These are phyloP conservation scores for Catharus fuscescens DNA, from an alignment of 2,113 vertebrate species.

Conservation along the genomic window DNA sequence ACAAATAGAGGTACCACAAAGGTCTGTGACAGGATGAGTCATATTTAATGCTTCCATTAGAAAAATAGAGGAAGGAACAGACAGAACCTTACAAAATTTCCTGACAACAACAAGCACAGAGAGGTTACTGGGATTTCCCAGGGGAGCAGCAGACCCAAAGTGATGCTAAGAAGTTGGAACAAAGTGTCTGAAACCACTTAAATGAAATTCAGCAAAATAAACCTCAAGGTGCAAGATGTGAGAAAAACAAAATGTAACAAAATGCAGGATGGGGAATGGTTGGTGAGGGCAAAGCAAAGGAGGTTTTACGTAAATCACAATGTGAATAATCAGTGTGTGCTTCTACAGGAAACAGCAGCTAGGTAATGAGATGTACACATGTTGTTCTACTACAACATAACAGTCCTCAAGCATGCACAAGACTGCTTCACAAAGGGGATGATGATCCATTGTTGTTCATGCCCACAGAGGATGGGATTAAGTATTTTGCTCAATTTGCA, in stretches of 20 bases:
- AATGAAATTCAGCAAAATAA: background rate
- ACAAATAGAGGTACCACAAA: background rate
- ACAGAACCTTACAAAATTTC: background rate
- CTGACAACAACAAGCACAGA: background rate
- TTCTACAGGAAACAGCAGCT: background rate
- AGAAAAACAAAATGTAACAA: background rate
- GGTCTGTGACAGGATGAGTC: background rate
- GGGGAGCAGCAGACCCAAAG: background rate
- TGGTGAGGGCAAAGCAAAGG: background rate
- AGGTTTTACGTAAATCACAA: background rate
- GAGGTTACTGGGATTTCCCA: background rate
- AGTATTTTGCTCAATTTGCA: slow-evolving; percentile 21
- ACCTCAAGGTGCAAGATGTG: background rate
- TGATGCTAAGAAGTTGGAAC: background rate
- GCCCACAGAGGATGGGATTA: background rate
- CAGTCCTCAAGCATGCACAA: background rate
- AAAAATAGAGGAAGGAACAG: slow-evolving; percentile 6
- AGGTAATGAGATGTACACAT: background rate
- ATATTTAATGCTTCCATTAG: slow-evolving; percentile 22
- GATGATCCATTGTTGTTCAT: background rate
- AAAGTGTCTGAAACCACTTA: background rate
- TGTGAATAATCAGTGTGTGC: background rate
- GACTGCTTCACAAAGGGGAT: background rate
- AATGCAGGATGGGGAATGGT: background rate
- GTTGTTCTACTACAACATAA: background rate